phyloP scores from a whole-genome alignment of 2,888 invertebrate species.

The Dryobotodes eremita region DNA sequence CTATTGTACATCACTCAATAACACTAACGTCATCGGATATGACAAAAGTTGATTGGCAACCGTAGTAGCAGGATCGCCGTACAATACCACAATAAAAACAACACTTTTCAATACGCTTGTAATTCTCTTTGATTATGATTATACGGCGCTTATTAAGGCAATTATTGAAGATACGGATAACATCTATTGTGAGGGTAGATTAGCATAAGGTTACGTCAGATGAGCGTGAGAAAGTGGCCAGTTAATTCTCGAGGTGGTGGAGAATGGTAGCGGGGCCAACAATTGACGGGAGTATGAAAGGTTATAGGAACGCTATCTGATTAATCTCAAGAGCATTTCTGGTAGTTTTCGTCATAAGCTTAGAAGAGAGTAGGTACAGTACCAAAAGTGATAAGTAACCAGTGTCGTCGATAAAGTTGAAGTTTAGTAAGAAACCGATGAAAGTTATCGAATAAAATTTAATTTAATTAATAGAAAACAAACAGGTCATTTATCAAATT shows the following conservation, averaged over 20 bases:
- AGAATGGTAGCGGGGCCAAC: neutral
- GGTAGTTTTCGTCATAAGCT: neutral
- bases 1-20: constrained; percentile 73
- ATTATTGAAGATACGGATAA: constrained; percentile 82
- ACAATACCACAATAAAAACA: constrained; percentile 81
- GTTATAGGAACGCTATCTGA: neutral
- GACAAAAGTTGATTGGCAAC: constrained; percentile 81
- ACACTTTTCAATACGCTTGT: constrained; percentile 79
- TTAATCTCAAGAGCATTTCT: neutral
- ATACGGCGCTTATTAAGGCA: constrained; percentile 85
- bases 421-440: too few species aligned
- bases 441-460: too few species aligned
- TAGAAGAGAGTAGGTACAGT: neutral
- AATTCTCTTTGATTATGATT: constrained; percentile 87
- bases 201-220: constrained; percentile 79
- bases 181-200: constrained; percentile 82
- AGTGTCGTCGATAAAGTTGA: too few species aligned
- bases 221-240: constrained; percentile 67
- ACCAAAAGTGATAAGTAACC: too few species aligned
- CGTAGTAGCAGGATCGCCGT: constrained; percentile 55
- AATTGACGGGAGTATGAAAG: constrained; percentile 3
- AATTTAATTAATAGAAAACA: too few species aligned
- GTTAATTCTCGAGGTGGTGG: constrained; percentile 25
- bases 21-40: constrained; percentile 72
- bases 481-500: too few species aligned